phyloP scores from a whole-genome alignment of 2,888 invertebrate species.

The Eumacrocentrus americanus region DNA sequence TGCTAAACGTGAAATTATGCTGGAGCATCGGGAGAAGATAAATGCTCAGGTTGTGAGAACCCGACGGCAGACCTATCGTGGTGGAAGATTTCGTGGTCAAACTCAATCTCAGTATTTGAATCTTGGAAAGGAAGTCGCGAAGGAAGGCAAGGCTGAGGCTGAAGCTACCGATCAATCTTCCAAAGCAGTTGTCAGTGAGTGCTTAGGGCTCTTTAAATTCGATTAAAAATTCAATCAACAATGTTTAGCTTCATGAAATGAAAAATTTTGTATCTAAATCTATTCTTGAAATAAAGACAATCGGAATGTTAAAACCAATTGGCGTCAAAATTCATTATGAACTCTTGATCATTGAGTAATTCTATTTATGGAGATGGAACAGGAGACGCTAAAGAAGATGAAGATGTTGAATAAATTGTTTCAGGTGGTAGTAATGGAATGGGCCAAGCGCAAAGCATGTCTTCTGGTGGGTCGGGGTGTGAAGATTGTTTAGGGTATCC shows the following conservation, averaged over 20 bases:
- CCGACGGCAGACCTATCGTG: slow-evolving; percentile 49
- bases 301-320: background rate
- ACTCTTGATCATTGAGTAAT: too few species aligned
- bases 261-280: background rate
- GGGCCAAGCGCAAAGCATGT: slow-evolving; percentile 90
- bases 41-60: slow-evolving; percentile 37
- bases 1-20: slow-evolving; percentile 42
- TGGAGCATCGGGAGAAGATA: slow-evolving; percentile 39
- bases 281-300: background rate
- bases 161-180: slow-evolving; percentile 76
- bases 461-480: slow-evolving; percentile 71
- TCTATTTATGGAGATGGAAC: background rate
- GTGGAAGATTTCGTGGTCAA: slow-evolving; percentile 73
- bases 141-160: slow-evolving; percentile 80
- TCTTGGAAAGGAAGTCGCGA: slow-evolving; percentile 67
- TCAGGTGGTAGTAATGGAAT: slow-evolving; percentile 81
- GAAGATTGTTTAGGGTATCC: slow-evolving; percentile 68
- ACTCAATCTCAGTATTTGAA: slow-evolving; percentile 85
- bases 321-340: background rate
- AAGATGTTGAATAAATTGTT: slow-evolving; percentile 9
- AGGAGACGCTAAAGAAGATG: background rate
- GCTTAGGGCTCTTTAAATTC: slow-evolving; percentile 10
- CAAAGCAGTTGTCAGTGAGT: slow-evolving; percentile 76
- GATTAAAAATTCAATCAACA: too few species aligned
- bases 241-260: too few species aligned